Conservation (phyloP, 2,888 invertebrate species). For the Nomada fucata region DNA sequence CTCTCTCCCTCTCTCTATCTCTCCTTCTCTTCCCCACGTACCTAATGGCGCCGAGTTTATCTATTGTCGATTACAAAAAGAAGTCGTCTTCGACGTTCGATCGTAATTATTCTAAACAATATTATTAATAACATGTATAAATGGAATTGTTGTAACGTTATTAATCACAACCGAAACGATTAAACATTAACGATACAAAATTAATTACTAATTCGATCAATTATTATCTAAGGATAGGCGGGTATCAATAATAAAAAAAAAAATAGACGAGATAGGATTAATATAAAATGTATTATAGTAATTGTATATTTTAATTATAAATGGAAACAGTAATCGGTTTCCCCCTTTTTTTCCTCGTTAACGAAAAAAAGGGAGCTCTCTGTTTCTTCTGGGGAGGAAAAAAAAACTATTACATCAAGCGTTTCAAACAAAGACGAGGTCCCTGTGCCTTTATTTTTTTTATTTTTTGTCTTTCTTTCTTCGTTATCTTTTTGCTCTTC, state of each 20-base stretch:
- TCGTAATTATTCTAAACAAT: conserved; percentile 11
- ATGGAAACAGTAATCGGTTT: conserved; percentile 71
- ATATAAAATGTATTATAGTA: conserved; percentile 84
- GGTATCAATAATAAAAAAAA: conserved; percentile 55
- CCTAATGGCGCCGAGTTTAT: neutral
- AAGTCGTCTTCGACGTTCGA: neutral
- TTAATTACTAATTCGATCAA: neutral
- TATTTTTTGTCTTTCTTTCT: conserved; percentile 1
- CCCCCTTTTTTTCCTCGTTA: conserved; percentile 65
- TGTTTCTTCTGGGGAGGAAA: conserved; percentile 33
- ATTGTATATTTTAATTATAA: conserved; percentile 79
- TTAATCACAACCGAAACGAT: neutral
- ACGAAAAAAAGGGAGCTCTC: conserved; percentile 57
- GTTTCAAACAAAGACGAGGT: conserved; percentile 56
- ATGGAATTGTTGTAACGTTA: conserved; percentile 22
- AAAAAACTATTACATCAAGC: conserved; percentile 60
- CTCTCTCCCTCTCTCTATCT: too few relatives aligned
- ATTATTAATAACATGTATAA: conserved; percentile 33
- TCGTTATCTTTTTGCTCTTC: conserved; percentile 19
- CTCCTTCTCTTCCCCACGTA: too few relatives aligned
- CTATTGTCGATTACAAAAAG: neutral
- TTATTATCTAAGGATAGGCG: conserved; percentile 40
- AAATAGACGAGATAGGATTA: conserved; percentile 77
- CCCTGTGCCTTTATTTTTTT: conserved; percentile 28
- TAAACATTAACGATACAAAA: neutral